Percentiles rank a stretch among this genome's conserved stretches.
Conservation (phyloP, 2,888 invertebrate genomes). For the Escarpia spicata region DNA sequence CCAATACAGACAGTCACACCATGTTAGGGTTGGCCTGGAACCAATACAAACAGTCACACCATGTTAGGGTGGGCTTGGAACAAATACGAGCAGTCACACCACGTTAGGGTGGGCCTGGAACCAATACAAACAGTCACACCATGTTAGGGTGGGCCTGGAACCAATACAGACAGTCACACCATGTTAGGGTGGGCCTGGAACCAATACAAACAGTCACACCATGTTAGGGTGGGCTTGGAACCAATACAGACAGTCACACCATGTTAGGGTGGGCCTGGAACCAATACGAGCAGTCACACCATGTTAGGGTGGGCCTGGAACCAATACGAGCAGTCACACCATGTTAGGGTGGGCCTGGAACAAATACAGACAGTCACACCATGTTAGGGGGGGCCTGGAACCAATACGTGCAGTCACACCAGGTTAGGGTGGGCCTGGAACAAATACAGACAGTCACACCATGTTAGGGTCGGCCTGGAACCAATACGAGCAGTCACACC, state of each 20-base stretch:
- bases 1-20: too few species aligned
- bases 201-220: conserved; percentile 56
- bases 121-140: conserved; percentile 56
- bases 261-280: conserved; percentile 45
- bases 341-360: conserved; percentile 45
- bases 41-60: conserved; percentile 58
- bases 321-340: neutral
- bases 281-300: conserved; percentile 56
- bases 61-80: conserved; percentile 59
- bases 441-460: conserved; percentile 56
- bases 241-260: neutral
- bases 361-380: conserved; percentile 56
- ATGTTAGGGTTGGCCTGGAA: conserved; percentile 58
- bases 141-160: conserved; percentile 59
- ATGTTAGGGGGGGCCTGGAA: conserved; percentile 59
- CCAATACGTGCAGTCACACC: neutral
- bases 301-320: conserved; percentile 59
- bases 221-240: conserved; percentile 59
- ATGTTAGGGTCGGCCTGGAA: conserved; percentile 61
- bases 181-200: conserved; percentile 45
- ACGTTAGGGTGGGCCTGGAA: conserved; percentile 45
- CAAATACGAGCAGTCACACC: neutral
- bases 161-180: neutral
- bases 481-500: neutral
- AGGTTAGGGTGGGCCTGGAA: conserved; percentile 45